Percentiles rank a stretch among this genome's conserved stretches.
Evolutionary conservation across 64 coral and sea anemone genomes (phyloP).

Genomic region (Trachythela sp.): DNA sequence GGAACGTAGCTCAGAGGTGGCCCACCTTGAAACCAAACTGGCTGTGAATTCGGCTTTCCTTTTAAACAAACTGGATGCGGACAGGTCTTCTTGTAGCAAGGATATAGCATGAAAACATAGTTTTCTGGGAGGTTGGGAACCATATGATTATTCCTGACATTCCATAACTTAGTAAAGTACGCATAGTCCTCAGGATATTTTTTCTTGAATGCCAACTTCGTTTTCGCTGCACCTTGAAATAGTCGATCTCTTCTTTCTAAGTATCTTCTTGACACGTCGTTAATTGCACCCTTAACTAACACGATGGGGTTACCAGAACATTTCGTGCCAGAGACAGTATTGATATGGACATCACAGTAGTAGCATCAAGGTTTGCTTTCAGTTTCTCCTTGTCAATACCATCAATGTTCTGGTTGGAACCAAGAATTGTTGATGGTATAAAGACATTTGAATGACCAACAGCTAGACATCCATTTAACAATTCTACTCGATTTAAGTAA

Average conservation of each 20-base stretch:
- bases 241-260: slow-evolving; percentile 32
- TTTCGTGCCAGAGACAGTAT: slow-evolving; percentile 17
- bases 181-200: not conserved
- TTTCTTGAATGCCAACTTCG: not conserved
- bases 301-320: slow-evolving; percentile 4
- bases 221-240: slow-evolving; percentile 24
- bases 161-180: not conserved
- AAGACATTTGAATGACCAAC: slow-evolving; percentile 26
- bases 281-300: slow-evolving; percentile 20
- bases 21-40: slow-evolving; percentile 25
- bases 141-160: not conserved
- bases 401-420: slow-evolving; percentile 5
- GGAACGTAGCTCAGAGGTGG: slow-evolving; percentile 40
- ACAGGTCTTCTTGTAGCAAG: slow-evolving; percentile 27
- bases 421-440: slow-evolving; percentile 27
- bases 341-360: slow-evolving; percentile 26
- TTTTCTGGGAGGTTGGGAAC: not conserved
- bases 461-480: slow-evolving; percentile 44
- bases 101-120: not conserved
- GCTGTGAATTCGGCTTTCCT: not conserved
- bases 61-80: slow-evolving; percentile 30
- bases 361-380: slow-evolving; percentile 18
- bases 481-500: slow-evolving; percentile 39
- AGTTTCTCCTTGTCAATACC: slow-evolving; percentile 21
- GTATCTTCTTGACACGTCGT: slow-evolving; percentile 5